Conservation (phyloP, 1,140 invertebrate genomes). For the Drosophila mojavensis region DNA sequence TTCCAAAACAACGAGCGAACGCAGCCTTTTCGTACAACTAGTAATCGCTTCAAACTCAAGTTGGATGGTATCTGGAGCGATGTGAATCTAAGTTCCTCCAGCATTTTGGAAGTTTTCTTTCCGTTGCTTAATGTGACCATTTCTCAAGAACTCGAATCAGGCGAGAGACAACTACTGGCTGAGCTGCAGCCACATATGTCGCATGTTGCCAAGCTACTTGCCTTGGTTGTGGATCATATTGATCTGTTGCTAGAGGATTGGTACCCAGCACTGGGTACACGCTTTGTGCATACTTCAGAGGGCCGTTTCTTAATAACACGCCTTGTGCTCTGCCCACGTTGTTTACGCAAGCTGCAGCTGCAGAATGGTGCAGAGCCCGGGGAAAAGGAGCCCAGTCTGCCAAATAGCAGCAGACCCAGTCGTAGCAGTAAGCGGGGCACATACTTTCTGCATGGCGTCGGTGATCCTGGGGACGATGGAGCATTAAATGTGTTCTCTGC, state of each 20-base stretch:
- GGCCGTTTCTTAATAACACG: conserved; percentile 97
- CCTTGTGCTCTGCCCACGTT: conserved; percentile 96
- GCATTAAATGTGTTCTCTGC: conserved; percentile 76
- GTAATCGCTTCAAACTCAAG: conserved; percentile 88
- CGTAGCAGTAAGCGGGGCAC: conserved; percentile 55
- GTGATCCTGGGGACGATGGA: conserved; percentile 67
- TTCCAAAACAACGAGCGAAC: conserved; percentile 86
- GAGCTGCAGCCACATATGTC: conserved; percentile 88
- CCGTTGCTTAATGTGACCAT: conserved; percentile 85
- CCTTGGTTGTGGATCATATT: conserved; percentile 97
- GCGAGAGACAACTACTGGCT: conserved; percentile 59
- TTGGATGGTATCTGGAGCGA: conserved; percentile 93
- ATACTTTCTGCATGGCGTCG: conserved; percentile 61
- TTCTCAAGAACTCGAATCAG: conserved; percentile 54
- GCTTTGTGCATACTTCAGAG: conserved; percentile 98
- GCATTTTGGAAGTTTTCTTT: conserved; percentile 95
- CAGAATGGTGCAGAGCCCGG: conserved; percentile 59
- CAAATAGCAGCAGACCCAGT: conserved; percentile 54
- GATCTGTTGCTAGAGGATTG: conserved; percentile 99
- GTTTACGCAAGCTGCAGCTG: conserved; percentile 85
- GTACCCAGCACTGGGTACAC: conserved; percentile 97
- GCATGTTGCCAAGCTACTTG: conserved; percentile 93
- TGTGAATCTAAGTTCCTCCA: conserved; percentile 91
- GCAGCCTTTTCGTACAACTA: conserved; percentile 84
- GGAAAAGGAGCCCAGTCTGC: conserved; percentile 69